Evolutionary conservation across 2,113 vertebrate genomes (phyloP).

Genomic region (Prietella phreatophila): DNA sequence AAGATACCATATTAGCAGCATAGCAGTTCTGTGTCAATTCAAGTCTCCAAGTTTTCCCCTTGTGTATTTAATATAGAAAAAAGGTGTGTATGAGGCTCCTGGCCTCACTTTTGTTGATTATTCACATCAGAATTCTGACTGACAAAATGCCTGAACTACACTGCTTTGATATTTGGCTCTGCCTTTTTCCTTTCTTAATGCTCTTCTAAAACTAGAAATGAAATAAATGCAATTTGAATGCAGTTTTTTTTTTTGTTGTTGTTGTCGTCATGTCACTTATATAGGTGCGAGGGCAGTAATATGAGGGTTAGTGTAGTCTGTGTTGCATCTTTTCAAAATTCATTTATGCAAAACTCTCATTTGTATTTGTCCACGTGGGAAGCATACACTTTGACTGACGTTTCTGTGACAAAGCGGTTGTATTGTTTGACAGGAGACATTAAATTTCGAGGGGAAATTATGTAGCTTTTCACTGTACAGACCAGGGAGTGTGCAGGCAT

Average conservation of each 20-base stretch:
- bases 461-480: neutral
- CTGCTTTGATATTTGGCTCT: neutral
- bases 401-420: neutral
- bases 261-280: neutral
- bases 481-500: neutral
- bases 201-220: neutral
- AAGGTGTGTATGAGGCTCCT: neutral
- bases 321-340: neutral
- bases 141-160: neutral
- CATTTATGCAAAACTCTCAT: neutral
- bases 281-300: neutral
- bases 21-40: neutral
- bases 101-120: neutral
- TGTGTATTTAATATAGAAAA: neutral
- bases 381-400: neutral
- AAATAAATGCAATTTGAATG: neutral
- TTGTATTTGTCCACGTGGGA: neutral
- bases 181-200: neutral
- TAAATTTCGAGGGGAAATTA: neutral
- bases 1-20: neutral
- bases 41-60: neutral
- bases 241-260: neutral
- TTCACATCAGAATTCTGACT: neutral
- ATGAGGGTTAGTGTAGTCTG: neutral
- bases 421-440: neutral